Evolutionary conservation across 2,888 invertebrate species (phyloP), one percentile per base, ranked within the genome.

Genomic region (Ryuthela nishihirai): DNA sequence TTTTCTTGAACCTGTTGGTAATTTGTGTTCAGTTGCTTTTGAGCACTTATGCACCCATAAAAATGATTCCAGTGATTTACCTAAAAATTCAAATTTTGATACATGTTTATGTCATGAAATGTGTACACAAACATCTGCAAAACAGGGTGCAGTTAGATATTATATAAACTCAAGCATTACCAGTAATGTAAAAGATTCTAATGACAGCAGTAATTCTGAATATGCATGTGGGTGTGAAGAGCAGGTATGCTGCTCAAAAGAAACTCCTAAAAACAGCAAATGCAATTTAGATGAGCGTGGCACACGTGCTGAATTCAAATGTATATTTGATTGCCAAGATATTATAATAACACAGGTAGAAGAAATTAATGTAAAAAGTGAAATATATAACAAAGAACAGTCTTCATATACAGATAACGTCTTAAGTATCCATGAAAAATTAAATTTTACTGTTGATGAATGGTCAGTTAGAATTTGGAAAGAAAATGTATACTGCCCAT

Each of bases 381-480:
- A n/a, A n/a, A n/a, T 18, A 20, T n/a, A 2, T 20, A 7, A 10
- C 10, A 21, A 20, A 20, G 50, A 25, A 34, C 18, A 9, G 29
- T 17, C 7, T 50, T 20, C 39, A 36, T 29, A 2, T 34, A 45
- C n/a, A n/a, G n/a, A n/a, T n/a, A n/a, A n/a, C n/a, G n/a, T n/a
- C n/a, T n/a, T n/a, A n/a, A n/a, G n/a, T n/a, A n/a, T n/a, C n/a
- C 4, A n/a, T n/a, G 17, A 35, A 10, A 39, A 49, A 10, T 49
- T 69, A 12, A 35, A 64, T 12, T 68, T 66, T 45, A 21, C 18
- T 2, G 53, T 66, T 4, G 52, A 58, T 17, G 63, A 66, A 9
- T 71, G 69, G 70, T 66, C 67, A 9, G 46, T 69, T 17, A 65
- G 55, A 18, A 67, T 71, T 24, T 49, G 62, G 62, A 62, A 36